Evolutionary conservation across 2,113 vertebrate species (phyloP), one percentile per base, ranked within the genome.

Genomic region (Triplophysa rosa): DNA sequence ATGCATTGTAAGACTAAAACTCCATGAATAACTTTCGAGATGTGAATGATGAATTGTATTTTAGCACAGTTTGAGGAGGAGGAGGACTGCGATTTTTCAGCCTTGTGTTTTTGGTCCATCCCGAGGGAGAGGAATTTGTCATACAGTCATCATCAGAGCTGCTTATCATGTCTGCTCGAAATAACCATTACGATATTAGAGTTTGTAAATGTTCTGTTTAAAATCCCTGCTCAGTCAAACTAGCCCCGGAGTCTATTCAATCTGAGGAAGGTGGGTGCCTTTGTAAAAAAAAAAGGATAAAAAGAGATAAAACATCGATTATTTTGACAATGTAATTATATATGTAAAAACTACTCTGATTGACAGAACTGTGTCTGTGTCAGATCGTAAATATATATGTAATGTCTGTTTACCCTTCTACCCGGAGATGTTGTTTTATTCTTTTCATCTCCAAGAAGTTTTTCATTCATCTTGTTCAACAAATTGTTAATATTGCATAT

Each of bases 61-160:
- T 63, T n/a, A 29, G n/a, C 23, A 49, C 58, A 63, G 17, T 37
- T 54, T 61, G 11, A n/a, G 9, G 45, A 37, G 29, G 59, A 37
- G 29, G 59, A 76, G 62, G 45, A 65, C 24, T 62, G 59, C 42
- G 71, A 11, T 61, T 63, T 75, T 59, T 29, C 59, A 45, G 42
- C 61, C 73, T 65, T 76, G 61, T 64, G 42, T 64, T 65, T 76
- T 45, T 24, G 33, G 45, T 64, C 61, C 71, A 74, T 21, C 21
- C 37, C 23, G 21, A 74, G 58, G 71, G 71, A 74, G 21, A 61
- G 58, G 58, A 74, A 74, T 74, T 74, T 62, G 37, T 74, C 71
- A 74, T 63, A 45, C 70, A 42, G 70, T 63, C 58, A 74, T 63
- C 58, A 74, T 74, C 71, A 65, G 33, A 33, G 24, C 73, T 13